Evolutionary conservation across 1,140 invertebrate genomes (phyloP), one percentile per base, ranked within the genome.

Genomic region (Cydia strobilella): DNA sequence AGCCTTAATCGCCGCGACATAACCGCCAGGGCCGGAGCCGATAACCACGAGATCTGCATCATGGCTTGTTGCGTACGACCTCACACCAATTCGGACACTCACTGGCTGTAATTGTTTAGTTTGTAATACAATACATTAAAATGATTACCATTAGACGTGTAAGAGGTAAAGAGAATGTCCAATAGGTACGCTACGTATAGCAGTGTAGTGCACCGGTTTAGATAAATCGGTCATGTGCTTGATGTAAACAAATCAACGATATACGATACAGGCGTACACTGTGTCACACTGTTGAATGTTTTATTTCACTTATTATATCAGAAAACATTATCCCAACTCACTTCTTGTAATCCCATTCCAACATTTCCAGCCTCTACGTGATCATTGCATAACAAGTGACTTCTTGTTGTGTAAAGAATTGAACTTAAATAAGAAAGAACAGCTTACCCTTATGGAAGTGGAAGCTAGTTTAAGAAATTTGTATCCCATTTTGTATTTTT

Each of bases 1-100:
- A 78, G 99, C 98, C 95, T 99, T 99, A 77, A 99, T 99, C 13
- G 99, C 97, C 76, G 99, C 99, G 13, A 99, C 99, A 96, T 99
- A 99, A 72, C 99, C 99, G 82, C 99, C 99, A 82, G 99, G 99
- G 54, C 99, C 99, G 71, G 98, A 97, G 27, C 99, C 99, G 90
- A 99, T 99, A 3, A 99, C 99, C 23, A 99, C 98, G 75, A 99
- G 82, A 93, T 99, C 99, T 72, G 96, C 97, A 86, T 98, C 97
- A 84, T 96, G 90, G 39, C 94, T 94, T 72, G 95, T 94, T 2
- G 97, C 95, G 91, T 97, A 97, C 20, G 87, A 87, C 76, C 95
- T 93, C 59, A 90, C 80, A 69, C 90, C 90, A 62, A 94, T 80
- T 18, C 84, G 83, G 35, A 93, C 79, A 74, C 90, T 91, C 75